Evolutionary conservation across 1,140 invertebrate genomes (phyloP), one percentile per base, ranked within the genome.

Genomic region (Cydia amplana): DNA sequence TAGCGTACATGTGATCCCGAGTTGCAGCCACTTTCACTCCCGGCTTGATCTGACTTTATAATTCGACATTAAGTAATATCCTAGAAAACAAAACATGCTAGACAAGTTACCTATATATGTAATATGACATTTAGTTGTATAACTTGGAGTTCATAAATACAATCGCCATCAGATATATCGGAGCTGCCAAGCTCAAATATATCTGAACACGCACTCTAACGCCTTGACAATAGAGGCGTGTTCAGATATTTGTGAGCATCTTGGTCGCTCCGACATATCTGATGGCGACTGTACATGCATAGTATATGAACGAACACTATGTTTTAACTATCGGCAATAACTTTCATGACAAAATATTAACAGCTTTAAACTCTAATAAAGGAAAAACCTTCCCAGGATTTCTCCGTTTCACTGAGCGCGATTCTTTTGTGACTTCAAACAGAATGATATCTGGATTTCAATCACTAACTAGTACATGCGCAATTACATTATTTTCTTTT

Each of bases 311-410:
- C 43, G 0, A 23, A 60, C 20, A 5, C 2, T 3, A 60, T n/a
- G 3, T 23, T 60, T 23, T 23, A 55, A 60, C 18, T 60, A 23
- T 5, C 1, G 7, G 3, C 55, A 10, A 73, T 73, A 20, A 73
- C 20, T 73, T 73, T 55, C 23, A 73, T 51, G 23, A 49, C 14
- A 49, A 46, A 73, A 20, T 73, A 16, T 20, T 12, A 20, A 18
- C 43, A 16, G 16, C 16, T 70, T 40, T 40, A 72, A 20, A 20
- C 16, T 73, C 25, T 18, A 25, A 20, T 72, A 20, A 46, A 36
- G 72, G 74, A 73, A 76, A 6, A 74, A 76, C 70, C 2, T 70
- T 70, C 65, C 65, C 65, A 70, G 23, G 36, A 70, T 70, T 70
- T 70, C 65, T 70, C 65, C 36, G 18, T 70, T 36, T 18, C 28